phyloP scores from a whole-genome alignment of 2,888 invertebrate species.

The Synanthedon formicaeformis region DNA sequence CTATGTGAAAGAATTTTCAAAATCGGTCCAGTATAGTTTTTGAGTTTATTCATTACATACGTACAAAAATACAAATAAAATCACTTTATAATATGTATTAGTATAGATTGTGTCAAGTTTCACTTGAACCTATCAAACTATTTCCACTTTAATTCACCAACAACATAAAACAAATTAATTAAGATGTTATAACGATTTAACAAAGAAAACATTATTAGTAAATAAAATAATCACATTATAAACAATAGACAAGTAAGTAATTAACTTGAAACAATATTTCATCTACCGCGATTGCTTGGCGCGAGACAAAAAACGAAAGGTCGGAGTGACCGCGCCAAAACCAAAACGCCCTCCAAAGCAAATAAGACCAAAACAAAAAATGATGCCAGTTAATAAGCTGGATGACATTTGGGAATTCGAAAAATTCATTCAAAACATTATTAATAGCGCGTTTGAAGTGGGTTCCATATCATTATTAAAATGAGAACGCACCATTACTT shows the following conservation, averaged over 20 bases:
- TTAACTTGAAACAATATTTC: slow-evolving; percentile 68
- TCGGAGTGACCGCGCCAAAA: slow-evolving; percentile 67
- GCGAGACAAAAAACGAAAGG: slow-evolving; percentile 62
- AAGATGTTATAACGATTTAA: too few relatives aligned
- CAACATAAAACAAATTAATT: not conserved
- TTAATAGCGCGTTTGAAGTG: slow-evolving; percentile 60
- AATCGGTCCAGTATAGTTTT: too few relatives aligned
- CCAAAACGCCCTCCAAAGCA: slow-evolving; percentile 63
- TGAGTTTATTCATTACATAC: too few relatives aligned
- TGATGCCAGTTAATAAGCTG: slow-evolving; percentile 68
- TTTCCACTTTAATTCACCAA: too few relatives aligned
- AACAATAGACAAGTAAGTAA: slow-evolving; percentile 35
- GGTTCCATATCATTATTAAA: slow-evolving; percentile 47
- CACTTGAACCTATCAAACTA: too few relatives aligned
- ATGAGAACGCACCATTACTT: slow-evolving; percentile 32
- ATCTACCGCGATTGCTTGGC: slow-evolving; percentile 55
- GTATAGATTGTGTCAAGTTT: too few relatives aligned
- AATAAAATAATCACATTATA: too few relatives aligned
- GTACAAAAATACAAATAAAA: too few relatives aligned
- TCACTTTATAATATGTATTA: too few relatives aligned
- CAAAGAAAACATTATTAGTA: too few relatives aligned
- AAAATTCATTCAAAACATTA: slow-evolving; percentile 63
- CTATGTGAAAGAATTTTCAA: too few relatives aligned
- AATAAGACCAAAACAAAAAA: slow-evolving; percentile 65
- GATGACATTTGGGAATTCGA: slow-evolving; percentile 69